These are phyloP conservation scores for Coptodon bakossiorum DNA, from an alignment of 2,113 vertebrate species.

Conservation along the genomic window DNA sequence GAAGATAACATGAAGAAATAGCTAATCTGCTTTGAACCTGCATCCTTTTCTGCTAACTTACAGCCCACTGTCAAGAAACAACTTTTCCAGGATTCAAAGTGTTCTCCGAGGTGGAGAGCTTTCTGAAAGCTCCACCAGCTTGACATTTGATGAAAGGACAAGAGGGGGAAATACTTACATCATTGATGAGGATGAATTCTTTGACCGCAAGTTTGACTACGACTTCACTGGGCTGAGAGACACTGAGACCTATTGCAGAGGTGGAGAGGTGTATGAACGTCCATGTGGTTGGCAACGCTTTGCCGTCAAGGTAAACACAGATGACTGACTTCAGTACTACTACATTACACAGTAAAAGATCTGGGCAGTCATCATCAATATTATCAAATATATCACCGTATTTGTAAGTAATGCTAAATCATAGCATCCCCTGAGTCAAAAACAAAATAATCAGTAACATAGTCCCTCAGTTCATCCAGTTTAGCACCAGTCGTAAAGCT, in stretches of 20 bases:
- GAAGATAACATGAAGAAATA: background rate
- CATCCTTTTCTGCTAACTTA: background rate
- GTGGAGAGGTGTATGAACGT: background rate
- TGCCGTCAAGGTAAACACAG: background rate
- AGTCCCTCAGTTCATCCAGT: background rate
- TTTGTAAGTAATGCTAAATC: background rate
- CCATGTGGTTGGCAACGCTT: background rate
- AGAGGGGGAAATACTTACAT: background rate
- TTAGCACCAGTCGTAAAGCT: background rate
- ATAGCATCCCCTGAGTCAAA: too few relatives aligned
- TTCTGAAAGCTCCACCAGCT: rapidly evolving
- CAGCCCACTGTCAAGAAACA: background rate
- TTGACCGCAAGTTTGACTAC: background rate
- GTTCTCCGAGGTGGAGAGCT: rapidly evolving
- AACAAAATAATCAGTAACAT: background rate
- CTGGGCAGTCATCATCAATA: background rate
- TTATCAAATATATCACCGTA: background rate
- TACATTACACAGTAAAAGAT: background rate
- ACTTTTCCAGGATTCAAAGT: background rate
- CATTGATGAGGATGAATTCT: background rate
- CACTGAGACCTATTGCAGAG: background rate
- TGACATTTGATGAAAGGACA: rapidly evolving
- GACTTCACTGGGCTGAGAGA: background rate
- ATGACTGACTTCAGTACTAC: rapidly evolving
- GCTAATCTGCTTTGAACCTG: background rate